Conservation (phyloP, 2,888 invertebrate genomes). For the Philhelius pedissequus region DNA sequence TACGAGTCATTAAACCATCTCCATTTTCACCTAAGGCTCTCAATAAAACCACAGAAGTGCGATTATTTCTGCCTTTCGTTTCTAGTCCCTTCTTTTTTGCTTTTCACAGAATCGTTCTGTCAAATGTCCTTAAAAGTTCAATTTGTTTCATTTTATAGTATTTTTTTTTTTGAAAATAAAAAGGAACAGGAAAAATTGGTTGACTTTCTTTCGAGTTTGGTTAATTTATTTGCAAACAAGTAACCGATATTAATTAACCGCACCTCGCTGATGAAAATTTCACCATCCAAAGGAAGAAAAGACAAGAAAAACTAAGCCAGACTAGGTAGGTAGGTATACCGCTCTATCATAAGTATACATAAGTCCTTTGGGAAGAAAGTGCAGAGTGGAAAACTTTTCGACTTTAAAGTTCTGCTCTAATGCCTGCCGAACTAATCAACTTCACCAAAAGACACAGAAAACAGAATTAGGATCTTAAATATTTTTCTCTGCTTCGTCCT, state of each 20-base stretch:
- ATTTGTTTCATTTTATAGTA: not conserved
- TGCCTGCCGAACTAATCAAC: constrained; percentile 67
- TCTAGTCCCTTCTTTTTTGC: too few relatives aligned
- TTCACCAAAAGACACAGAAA: constrained; percentile 37
- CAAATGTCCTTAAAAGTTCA: constrained; percentile 35
- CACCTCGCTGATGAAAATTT: constrained; percentile 43
- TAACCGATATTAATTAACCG: constrained; percentile 67
- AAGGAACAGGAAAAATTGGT: not conserved
- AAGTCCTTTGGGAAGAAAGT: constrained; percentile 16
- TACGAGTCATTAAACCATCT: constrained; percentile 47
- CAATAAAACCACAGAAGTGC: not conserved
- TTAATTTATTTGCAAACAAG: constrained; percentile 67
- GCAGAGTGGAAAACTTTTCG: constrained; percentile 64
- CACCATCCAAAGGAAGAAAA: not conserved
- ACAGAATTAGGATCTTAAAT: constrained; percentile 57
- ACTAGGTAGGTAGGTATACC: too few relatives aligned
- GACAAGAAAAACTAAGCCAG: not conserved
- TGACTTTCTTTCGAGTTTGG: constrained; percentile 18
- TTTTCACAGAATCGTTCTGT: not conserved
- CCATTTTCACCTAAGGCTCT: not conserved
- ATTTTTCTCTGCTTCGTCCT: constrained; percentile 45
- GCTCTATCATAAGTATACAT: not conserved
- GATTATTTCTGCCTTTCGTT: not conserved
- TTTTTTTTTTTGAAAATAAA: not conserved
- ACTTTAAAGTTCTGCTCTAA: constrained; percentile 68